Evolutionary conservation across 2,113 vertebrate genomes (phyloP).

Genomic region (Macquaria ambigua): DNA sequence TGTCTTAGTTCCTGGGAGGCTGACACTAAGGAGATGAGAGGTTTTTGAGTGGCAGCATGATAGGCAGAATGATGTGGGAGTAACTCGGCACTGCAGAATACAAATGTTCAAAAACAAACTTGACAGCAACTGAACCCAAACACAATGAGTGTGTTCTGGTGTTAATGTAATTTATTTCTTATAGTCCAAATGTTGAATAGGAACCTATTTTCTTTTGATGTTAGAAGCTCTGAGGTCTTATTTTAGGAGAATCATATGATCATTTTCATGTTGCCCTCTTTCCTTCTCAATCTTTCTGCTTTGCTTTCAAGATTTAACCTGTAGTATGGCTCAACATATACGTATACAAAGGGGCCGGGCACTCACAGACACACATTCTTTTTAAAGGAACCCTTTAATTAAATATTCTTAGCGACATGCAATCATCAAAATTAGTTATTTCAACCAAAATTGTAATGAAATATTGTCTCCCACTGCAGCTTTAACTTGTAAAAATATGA

Average conservation of each 20-base stretch:
- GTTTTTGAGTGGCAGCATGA: neutral
- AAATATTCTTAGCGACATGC: too few species aligned
- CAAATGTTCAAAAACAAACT: neutral
- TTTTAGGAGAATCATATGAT: neutral
- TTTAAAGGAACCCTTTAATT: too few species aligned
- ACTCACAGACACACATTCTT: too few species aligned
- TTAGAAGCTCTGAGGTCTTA: neutral
- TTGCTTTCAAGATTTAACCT: too few species aligned
- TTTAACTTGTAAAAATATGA: too few species aligned
- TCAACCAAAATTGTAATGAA: too few species aligned
- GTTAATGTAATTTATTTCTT: neutral
- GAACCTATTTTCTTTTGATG: neutral
- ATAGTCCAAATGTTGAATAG: neutral
- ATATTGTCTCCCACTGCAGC: too few species aligned
- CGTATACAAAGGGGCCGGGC: too few species aligned
- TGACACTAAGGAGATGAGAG: constrained; percentile 21
- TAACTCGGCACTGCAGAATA: neutral
- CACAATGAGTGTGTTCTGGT: neutral
- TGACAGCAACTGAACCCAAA: neutral
- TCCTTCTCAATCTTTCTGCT: too few species aligned
- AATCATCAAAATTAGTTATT: too few species aligned
- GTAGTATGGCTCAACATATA: too few species aligned
- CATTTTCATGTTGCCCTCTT: too few species aligned
- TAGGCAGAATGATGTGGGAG: neutral
- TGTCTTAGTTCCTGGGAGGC: neutral